Conservation (phyloP, 1,140 invertebrate genomes). For the Temnothorax curvispinosus region DNA sequence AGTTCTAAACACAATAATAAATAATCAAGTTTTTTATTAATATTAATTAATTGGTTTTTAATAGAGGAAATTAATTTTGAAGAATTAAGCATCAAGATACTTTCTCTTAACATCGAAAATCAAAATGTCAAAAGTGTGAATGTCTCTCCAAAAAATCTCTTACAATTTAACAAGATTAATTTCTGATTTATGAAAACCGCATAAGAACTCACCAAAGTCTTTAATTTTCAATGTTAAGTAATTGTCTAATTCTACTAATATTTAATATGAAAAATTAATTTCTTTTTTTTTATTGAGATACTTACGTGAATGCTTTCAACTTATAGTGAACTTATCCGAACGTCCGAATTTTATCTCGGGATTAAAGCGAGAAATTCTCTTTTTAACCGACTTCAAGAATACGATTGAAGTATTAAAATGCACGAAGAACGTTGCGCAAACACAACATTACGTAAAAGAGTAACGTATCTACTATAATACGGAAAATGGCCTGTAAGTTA, state of each 20-base stretch:
- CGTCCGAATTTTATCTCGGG: background rate
- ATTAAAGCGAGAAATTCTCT: background rate
- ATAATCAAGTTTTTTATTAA: background rate
- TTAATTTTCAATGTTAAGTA: conserved; percentile 6
- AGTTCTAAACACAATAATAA: background rate
- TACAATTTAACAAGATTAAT: background rate
- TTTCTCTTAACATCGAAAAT: background rate
- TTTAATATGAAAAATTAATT: background rate
- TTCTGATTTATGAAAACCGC: background rate
- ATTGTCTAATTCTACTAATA: background rate
- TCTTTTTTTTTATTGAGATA: background rate
- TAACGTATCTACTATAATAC: background rate
- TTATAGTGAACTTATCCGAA: background rate
- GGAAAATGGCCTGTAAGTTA: background rate
- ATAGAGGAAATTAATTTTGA: background rate
- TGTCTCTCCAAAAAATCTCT: background rate
- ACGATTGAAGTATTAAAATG: background rate
- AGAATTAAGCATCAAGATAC: background rate
- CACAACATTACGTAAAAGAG: background rate
- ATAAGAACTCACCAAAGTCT: background rate
- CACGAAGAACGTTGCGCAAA: background rate
- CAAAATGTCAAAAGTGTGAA: background rate
- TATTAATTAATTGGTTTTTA: conserved; percentile 4
- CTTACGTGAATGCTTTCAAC: conserved; percentile 33
- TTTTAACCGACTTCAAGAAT: too few species aligned